Evolutionary conservation across 2,888 invertebrate species (phyloP), one percentile per base, ranked within the genome.

Genomic region (Drosophila ezoana): DNA sequence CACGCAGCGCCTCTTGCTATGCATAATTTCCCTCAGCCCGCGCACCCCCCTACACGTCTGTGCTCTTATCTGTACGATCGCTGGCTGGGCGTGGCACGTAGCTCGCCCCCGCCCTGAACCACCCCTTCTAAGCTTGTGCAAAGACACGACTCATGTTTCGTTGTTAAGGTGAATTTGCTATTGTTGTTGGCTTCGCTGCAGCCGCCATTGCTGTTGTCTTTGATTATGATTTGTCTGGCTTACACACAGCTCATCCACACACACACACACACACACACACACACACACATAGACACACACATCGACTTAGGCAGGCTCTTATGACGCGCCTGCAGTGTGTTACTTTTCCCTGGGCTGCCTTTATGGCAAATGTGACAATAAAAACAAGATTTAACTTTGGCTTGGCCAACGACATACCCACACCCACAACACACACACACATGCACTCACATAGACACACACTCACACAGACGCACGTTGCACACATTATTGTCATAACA

Each of bases 201-300:
- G 49, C 47, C 38, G 69, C 56, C 43, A 44, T 14, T 59, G 61
- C 44, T 59, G 76, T 74, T 81, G 79, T 72, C 75, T 81, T 72
- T 85, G 83, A 84, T 84, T 84, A 84, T 84, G 83, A 84, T 84
- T 84, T 85, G 83, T 85, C 83, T 85, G 83, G 74, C 82, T 83
- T 76, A 82, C 60, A 65, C 67, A 64, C 58, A 64, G 53, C 59
- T 43, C 52, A 32, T 11, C 23, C 35, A 35, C 45, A 57, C 18
- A 28, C 23, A 18, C 51, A 49, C 56, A 20, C 33, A 56, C 45
- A 60, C 20, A 20, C 38, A 35, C 54, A 59, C 35, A 16, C 16
- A 23, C 13, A 48, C 14, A 23, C 20, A 43, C n/a, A 28, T 14
- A 56, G 16, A 52, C 56, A 48, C 16, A 35, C 63, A 70, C 13